Evolutionary conservation across 2,888 invertebrate genomes (phyloP).

Genomic region (Theodoxus fluviatilis): DNA sequence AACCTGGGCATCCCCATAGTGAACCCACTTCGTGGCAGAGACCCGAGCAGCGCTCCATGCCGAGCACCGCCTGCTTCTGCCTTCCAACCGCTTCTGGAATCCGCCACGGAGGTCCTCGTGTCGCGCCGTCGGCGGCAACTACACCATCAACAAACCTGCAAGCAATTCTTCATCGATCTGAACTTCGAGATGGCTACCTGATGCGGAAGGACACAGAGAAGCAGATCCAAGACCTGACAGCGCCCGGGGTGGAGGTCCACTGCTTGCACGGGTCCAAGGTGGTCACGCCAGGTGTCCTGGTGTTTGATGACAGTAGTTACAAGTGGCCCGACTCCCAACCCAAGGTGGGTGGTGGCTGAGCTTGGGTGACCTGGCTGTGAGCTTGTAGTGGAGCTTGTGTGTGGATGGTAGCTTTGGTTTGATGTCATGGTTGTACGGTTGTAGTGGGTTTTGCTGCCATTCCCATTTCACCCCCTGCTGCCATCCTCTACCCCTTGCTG

Average conservation of each 20-base stretch:
- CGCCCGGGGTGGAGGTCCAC: constrained; percentile 60
- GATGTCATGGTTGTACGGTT: no score
- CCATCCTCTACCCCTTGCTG: no score
- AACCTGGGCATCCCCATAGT: constrained; percentile 85
- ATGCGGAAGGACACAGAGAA: constrained; percentile 45
- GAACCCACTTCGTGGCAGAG: constrained; percentile 79
- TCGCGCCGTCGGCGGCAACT: constrained; percentile 52
- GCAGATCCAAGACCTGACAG: constrained; percentile 39
- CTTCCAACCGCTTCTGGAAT: constrained; percentile 87
- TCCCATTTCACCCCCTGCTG: no score
- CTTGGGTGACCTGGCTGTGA: no score
- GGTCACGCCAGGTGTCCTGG: constrained; percentile 51
- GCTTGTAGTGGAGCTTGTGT: no score
- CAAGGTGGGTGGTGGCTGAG: no score
- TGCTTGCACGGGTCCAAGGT: constrained; percentile 59
- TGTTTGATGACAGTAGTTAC: no score
- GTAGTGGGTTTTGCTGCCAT: no score
- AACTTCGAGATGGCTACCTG: constrained; percentile 49
- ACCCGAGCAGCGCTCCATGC: constrained; percentile 88
- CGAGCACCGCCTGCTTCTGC: constrained; percentile 96
- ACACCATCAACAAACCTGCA: constrained; percentile 61
- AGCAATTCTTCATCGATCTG: constrained; percentile 57
- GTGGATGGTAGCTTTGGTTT: no score
- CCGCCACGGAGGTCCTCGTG: constrained; percentile 64
- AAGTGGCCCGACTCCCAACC: no score